Evolutionary conservation across 2,888 invertebrate genomes (phyloP).

Genomic region (Julus scandinavius): DNA sequence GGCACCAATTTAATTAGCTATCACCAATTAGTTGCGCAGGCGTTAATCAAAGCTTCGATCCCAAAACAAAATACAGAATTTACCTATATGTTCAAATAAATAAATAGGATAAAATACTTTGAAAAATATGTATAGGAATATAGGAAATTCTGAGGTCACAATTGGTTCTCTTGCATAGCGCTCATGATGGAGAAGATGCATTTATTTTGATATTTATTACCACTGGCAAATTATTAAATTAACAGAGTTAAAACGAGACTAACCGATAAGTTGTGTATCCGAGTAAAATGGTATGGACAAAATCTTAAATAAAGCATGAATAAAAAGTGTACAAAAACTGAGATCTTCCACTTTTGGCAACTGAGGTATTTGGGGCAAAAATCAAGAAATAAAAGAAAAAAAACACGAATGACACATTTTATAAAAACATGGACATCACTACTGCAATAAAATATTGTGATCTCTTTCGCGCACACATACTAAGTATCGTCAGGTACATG

Average conservation of each 20-base stretch:
- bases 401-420: constrained; percentile 48
- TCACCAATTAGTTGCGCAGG: background rate
- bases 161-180: background rate
- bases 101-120: constrained; percentile 18
- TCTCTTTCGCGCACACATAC: constrained; percentile 14
- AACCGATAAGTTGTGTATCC: constrained; percentile 33
- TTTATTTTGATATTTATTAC: background rate
- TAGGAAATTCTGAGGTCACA: constrained; percentile 18
- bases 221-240: constrained; percentile 10
- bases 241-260: background rate
- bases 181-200: background rate
- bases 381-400: background rate
- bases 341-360: constrained; percentile 56
- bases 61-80: constrained; percentile 11
- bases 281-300: constrained; percentile 40
- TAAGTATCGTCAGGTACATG: constrained; percentile 50
- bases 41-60: background rate
- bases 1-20: constrained; percentile 1
- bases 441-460: constrained; percentile 40
- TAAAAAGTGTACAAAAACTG: constrained; percentile 54
- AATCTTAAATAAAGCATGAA: constrained; percentile 47
- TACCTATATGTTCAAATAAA: constrained; percentile 18
- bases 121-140: constrained; percentile 18
- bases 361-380: constrained; percentile 52
- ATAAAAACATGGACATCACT: constrained; percentile 42